Conservation (phyloP, 1,140 invertebrate species). For the Physella acuta region DNA sequence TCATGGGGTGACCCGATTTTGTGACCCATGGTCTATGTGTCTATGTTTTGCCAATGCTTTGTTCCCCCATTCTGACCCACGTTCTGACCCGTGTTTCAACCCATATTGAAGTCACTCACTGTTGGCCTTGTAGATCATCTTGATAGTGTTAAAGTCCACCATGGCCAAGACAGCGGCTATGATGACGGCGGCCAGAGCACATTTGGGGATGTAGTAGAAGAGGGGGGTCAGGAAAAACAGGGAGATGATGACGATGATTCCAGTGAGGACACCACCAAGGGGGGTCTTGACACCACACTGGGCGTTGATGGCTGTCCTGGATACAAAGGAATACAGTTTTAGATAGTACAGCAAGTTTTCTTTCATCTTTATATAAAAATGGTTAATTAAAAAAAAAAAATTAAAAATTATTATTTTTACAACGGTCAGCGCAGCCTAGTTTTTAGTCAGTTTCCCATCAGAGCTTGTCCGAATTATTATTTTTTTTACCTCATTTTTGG, state of each 20-base stretch:
- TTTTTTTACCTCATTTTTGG: too few species aligned
- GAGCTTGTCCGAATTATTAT: too few species aligned
- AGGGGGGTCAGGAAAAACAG: slow-evolving; percentile 57
- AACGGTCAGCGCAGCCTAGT: not conserved
- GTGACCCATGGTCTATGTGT: too few species aligned
- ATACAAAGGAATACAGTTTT: too few species aligned
- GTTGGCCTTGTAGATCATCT: slow-evolving; percentile 51
- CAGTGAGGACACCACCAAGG: slow-evolving; percentile 74
- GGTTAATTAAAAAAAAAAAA: not conserved
- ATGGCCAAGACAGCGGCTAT: slow-evolving; percentile 60
- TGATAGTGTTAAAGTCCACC: slow-evolving; percentile 53
- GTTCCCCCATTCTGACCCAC: not conserved
- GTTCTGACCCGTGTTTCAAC: not conserved
- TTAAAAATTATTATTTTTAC: not conserved
- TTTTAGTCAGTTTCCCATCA: too few species aligned
- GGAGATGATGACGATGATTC: slow-evolving; percentile 56
- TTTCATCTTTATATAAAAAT: slow-evolving; percentile 31
- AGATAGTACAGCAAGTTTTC: too few species aligned
- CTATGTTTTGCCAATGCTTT: not conserved
- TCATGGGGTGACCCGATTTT: too few species aligned
- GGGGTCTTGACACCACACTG: slow-evolving; percentile 88
- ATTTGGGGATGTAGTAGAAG: slow-evolving; percentile 60
- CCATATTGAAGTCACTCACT: slow-evolving; percentile 44
- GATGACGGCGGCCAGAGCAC: slow-evolving; percentile 60
- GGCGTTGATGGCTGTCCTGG: slow-evolving; percentile 86